Base-by-base conservation (phyloP, 2,113 vertebrate genomes). In the Tretioscincus oriximinensis region DNA sequence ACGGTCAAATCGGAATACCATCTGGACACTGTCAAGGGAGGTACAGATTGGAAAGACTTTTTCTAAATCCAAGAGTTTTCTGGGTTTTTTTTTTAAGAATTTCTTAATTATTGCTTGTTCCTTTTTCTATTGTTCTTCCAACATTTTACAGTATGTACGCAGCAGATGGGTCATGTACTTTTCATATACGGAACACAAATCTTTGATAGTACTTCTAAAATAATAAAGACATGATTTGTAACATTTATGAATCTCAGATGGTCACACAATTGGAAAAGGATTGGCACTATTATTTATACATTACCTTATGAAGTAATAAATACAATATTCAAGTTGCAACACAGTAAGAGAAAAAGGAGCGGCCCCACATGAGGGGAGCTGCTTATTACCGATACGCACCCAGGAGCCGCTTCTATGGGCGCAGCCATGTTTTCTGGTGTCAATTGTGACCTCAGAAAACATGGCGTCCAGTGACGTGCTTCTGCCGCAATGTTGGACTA, bases 1-100 rank as follows among this genome's bases (percentile, higher is more conserved):
- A 84, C 78, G 73, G 65, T 83, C 76, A 86, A 87, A 88, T 12
- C 26, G 81, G 78, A 84, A 78, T 87, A 65, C n/a, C 51, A 6
- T 78, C 75, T 85, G 78, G 78, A 69, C 49, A 73, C 7, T 26
- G 24, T 11, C 31, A 20, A 72, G 76, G 54, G 70, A 83, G 63
- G 66, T 73, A 28, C 63, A 76, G 81, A 80, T 80, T 77, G 51
- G 64, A 4, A 64, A 82, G 47, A n/a, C 26, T 20, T 65, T 26
- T 45, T 8, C 8, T 14, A 1, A 14, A 28, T 12, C 26, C 26
- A 35, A 26, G 22, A 16, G 29, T 65, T n/a, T 2, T 47, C 14
- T 22, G 22, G 24, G 24, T 26, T 21, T 74, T 41, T n/a, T 26
- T 24, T 80, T 54, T 58, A 21, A 11, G 66, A 26, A 9, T 73